These are phyloP conservation scores for Aurelia sp. DNA, from an alignment of 30 jellyfish, hydroid and myxozoan species.

Conservation along the genomic window DNA sequence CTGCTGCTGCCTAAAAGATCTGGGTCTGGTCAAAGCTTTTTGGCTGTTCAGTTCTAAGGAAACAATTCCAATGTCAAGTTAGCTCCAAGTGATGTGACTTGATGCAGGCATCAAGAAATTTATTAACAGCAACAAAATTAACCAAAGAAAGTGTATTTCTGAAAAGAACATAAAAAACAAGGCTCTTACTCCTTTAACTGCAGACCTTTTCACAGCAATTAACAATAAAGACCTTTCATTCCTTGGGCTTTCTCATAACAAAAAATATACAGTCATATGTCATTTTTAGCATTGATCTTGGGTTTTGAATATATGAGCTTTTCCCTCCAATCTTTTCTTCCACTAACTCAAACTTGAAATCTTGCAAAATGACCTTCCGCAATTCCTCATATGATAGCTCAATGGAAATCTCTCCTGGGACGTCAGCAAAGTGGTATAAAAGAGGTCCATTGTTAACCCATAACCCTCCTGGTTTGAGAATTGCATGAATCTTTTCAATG, in stretches of 20 bases:
- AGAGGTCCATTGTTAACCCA: slow-evolving; percentile 99
- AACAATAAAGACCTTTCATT: no score
- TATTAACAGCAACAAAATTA: no score
- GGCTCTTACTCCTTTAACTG: no score
- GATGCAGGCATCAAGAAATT: no score
- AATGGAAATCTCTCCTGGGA: slow-evolving; percentile 79
- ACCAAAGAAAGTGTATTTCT: no score
- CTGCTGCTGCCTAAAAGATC: no score
- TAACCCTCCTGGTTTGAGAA: slow-evolving; percentile 94
- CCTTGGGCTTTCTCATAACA: slow-evolving; percentile 83
- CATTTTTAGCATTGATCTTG: slow-evolving; percentile 78
- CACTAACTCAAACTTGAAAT: slow-evolving; percentile 70
- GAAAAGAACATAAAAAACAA: no score
- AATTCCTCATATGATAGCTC: slow-evolving; percentile 92
- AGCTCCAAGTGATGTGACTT: no score
- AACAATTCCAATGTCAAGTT: no score
- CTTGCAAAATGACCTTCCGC: slow-evolving; percentile 59
- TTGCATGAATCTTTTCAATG: slow-evolving; percentile 77
- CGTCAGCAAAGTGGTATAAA: slow-evolving; percentile 93
- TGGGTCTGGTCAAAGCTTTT: no score
- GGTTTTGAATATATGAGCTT: slow-evolving; percentile 77
- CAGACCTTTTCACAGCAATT: no score
- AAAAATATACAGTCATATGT: slow-evolving; percentile 85
- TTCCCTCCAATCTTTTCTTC: slow-evolving; percentile 65
- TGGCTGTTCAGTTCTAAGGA: no score